Percentiles rank a stretch among this genome's conserved stretches.
phyloP scores from a whole-genome alignment of 2,797 vertebrate species.

The Anas georgica region DNA sequence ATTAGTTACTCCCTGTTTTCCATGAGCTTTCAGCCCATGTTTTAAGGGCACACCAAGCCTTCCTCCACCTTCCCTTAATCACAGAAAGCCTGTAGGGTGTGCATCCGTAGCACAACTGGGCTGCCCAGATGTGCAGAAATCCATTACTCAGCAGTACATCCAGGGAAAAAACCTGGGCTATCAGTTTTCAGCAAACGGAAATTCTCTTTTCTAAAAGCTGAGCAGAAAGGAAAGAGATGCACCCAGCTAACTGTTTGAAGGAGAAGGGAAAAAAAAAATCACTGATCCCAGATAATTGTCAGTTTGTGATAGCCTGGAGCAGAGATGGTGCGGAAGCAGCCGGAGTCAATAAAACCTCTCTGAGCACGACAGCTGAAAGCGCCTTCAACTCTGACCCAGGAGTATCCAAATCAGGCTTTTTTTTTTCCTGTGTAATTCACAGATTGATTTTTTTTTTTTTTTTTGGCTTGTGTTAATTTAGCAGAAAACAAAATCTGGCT shows the following conservation, averaged over 20 bases:
- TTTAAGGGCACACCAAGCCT: not conserved
- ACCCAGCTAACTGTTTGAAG: not conserved
- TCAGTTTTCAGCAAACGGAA: not conserved
- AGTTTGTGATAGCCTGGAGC: fast-evolving
- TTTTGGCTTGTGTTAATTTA: not conserved
- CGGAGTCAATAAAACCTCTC: not conserved
- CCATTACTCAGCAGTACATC: not conserved
- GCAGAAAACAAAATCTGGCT: not conserved
- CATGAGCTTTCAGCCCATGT: not conserved
- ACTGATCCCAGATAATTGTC: not conserved
- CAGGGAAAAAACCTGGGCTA: not conserved
- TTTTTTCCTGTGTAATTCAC: not conserved
- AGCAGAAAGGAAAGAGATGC: not conserved
- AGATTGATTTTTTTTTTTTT: not conserved
- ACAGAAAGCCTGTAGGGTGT: not conserved
- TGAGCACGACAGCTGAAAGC: not conserved
- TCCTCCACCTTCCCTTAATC: not conserved
- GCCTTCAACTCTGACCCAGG: not conserved
- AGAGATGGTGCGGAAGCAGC: not conserved
- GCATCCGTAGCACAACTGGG: not conserved
- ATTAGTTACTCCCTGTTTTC: not conserved
- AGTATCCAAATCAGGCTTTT: not conserved
- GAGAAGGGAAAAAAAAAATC: not conserved
- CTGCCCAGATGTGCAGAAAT: not conserved
- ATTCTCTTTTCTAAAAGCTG: not conserved